Conservation (phyloP, 2,888 invertebrate genomes). For the Crepidodera aurea region DNA sequence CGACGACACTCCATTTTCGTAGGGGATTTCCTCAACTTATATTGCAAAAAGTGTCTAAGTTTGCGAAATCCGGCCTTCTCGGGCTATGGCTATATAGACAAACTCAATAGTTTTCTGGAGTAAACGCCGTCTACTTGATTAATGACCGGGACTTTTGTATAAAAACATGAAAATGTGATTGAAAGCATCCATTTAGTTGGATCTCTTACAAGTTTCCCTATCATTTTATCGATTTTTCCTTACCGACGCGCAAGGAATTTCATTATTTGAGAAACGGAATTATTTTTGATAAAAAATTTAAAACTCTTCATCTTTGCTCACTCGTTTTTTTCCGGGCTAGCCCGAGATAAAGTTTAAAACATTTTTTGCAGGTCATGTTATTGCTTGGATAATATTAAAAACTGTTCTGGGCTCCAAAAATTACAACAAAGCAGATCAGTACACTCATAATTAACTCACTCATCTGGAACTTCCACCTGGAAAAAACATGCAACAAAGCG, state of each 20-base stretch:
- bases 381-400: no score
- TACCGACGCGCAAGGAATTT: neutral
- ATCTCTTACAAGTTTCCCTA: slow-evolving; percentile 19
- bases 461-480: no score
- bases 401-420: no score
- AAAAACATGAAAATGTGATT: slow-evolving; percentile 46
- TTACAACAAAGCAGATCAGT: no score
- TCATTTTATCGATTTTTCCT: slow-evolving; percentile 19
- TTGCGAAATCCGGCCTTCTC: slow-evolving; percentile 47
- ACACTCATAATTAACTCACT: no score
- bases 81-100: slow-evolving; percentile 29
- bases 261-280: no score
- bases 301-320: no score
- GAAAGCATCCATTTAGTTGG: slow-evolving; percentile 42
- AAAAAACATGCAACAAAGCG: no score
- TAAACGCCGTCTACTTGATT: slow-evolving; percentile 48
- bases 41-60: slow-evolving; percentile 48
- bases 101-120: slow-evolving; percentile 46
- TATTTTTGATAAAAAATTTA: no score
- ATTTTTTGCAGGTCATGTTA: no score
- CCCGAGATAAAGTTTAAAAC: no score
- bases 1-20: slow-evolving; percentile 48
- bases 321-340: no score
- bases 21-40: slow-evolving; percentile 48
- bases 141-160: slow-evolving; percentile 44